Evolutionary conservation across 64 coral and sea anemone genomes (phyloP), one percentile per base, ranked within the genome.

Genomic region (Stichodactyla helianthus): DNA sequence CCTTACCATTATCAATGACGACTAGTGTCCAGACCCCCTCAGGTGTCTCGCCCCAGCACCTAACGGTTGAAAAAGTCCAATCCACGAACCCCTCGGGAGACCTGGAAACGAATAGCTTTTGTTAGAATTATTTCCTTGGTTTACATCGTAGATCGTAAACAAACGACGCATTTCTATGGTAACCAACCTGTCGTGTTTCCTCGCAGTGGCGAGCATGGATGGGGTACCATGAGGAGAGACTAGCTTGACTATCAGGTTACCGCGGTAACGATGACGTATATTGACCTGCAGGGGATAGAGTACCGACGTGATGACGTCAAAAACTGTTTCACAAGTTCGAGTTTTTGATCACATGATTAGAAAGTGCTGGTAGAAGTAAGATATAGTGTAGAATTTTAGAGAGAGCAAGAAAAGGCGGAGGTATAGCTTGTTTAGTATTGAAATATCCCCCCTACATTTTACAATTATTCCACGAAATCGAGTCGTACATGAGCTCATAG

Each of bases 11-110:
- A 64, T 99, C 93, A 77, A 91, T 86, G 5, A 99, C 93, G 44
- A 95, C 88, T 26, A 99, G 89, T 55, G 95, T 90, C 97, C 97
- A 99, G 26, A 81, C 88, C 55, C 97, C 97, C 76, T 87, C 52
- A 65, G 97, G 97, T 25, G 92, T 57, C 78, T 99, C 97, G 62
- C 97, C 97, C 97, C 97, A 99, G 88, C 93, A 95, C 53, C 97
- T 92, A n/a, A 99, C 97, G 28, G 97, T 95, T 59, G 97, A 99
- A 90, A 99, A 99, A 2, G 97, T 99, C 97, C 97, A 99, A 79
- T 99, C 97, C 7, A 95, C 86, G 60, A 99, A 99, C 55, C 97
- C 97, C 59, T 95, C 97, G 12, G 88, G 27, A 16, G 97, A 99
- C 19, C 97, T 99, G 67, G 57, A 31, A 74, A 74, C 68, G 12